Evolutionary conservation across 2,888 invertebrate species (phyloP).

Genomic region (Agonopterix heracliana): DNA sequence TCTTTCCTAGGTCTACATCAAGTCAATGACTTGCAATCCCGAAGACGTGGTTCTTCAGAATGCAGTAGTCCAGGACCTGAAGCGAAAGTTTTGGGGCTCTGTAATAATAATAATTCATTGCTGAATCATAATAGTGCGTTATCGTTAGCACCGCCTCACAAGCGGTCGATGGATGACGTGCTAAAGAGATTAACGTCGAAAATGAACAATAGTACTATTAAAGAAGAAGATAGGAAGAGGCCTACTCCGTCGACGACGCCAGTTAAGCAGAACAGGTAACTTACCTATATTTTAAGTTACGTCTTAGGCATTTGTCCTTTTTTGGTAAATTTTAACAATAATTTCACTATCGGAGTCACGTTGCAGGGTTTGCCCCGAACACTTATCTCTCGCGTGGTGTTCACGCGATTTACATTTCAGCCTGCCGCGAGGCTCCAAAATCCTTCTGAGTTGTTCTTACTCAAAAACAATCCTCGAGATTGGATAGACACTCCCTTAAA

Average conservation of each 20-base stretch:
- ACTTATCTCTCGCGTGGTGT: too few relatives aligned
- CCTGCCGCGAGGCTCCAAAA: too few relatives aligned
- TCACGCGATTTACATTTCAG: too few relatives aligned
- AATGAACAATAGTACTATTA: constrained; percentile 86
- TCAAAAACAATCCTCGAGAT: too few relatives aligned
- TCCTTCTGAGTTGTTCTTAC: too few relatives aligned
- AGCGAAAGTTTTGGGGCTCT: constrained; percentile 79
- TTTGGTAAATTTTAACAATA: too few relatives aligned
- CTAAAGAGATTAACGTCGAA: constrained; percentile 90
- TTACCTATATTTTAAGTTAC: constrained; percentile 10
- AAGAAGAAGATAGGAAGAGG: constrained; percentile 83
- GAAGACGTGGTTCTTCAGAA: constrained; percentile 79
- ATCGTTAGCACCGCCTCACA: constrained; percentile 73
- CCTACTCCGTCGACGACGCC: constrained; percentile 83
- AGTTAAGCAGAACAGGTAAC: constrained; percentile 74
- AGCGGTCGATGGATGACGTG: constrained; percentile 94
- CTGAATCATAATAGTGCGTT: constrained; percentile 78
- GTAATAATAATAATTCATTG: constrained; percentile 80
- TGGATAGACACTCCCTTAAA: too few relatives aligned
- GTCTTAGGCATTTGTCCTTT: too few relatives aligned
- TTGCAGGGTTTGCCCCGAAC: too few relatives aligned
- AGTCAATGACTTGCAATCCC: constrained; percentile 68
- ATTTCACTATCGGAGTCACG: too few relatives aligned
- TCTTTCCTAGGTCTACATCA: constrained; percentile 74
- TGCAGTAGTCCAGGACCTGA: constrained; percentile 84